These are phyloP conservation scores for Isurus oxyrinchus DNA, from an alignment of 2,113 vertebrate genomes.

Conservation along the genomic window DNA sequence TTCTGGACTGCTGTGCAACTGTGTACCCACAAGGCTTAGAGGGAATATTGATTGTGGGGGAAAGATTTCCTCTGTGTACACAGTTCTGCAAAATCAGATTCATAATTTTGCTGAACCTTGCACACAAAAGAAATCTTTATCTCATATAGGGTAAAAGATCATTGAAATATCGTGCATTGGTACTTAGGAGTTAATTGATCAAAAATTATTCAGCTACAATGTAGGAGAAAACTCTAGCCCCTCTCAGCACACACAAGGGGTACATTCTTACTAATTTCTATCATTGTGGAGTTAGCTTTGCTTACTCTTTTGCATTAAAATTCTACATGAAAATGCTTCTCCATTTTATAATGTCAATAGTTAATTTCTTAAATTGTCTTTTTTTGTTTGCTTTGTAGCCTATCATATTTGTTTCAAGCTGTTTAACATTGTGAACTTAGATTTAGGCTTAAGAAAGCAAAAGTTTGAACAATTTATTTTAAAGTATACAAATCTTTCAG, in stretches of 20 bases:
- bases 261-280: neutral
- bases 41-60: neutral
- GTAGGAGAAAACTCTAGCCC: neutral
- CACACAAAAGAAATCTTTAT: neutral
- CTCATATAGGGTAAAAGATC: neutral
- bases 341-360: neutral
- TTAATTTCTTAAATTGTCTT: neutral
- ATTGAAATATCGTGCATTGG: neutral
- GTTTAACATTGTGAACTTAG: neutral
- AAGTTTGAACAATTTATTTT: neutral
- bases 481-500: neutral
- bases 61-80: neutral
- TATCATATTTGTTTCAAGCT: neutral
- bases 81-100: neutral
- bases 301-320: neutral
- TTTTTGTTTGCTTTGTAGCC: neutral
- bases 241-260: neutral
- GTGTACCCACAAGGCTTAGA: neutral
- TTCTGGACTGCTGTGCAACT: neutral
- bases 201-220: neutral
- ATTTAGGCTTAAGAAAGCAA: neutral
- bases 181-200: neutral
- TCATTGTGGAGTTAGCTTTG: neutral
- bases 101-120: neutral
- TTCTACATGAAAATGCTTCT: neutral